These are phyloP conservation scores for Periophthalmus magnuspinnatus DNA, from an alignment of 2,797 vertebrate species.

Conservation along the genomic window DNA sequence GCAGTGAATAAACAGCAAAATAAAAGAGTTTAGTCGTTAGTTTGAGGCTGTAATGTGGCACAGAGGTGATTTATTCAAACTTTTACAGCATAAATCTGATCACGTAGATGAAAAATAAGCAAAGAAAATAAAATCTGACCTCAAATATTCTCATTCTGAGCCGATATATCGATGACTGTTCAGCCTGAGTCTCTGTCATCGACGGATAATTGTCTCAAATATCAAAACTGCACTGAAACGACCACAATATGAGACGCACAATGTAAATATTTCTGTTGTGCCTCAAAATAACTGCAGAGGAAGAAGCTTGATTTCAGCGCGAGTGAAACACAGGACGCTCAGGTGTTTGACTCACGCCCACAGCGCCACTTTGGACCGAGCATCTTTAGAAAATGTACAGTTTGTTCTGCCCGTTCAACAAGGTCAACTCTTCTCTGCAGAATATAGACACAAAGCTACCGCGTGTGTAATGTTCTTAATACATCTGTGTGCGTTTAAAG, in stretches of 20 bases:
- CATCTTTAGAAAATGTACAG: constrained; percentile 23
- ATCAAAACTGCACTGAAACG: constrained; percentile 2
- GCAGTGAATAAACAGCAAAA: too few species aligned
- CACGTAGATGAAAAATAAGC: too few species aligned
- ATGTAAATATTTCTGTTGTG: constrained; percentile 29
- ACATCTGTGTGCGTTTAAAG: not conserved
- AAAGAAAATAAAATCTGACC: too few species aligned
- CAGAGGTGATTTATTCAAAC: too few species aligned
- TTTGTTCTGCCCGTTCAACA: constrained; percentile 23
- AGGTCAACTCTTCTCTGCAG: constrained; percentile 23
- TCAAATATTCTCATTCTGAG: too few species aligned
- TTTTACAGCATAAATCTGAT: too few species aligned
- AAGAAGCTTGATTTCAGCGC: constrained; percentile 21
- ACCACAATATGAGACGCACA: constrained; percentile 30
- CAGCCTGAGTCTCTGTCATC: too few species aligned
- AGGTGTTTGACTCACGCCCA: constrained; percentile 35
- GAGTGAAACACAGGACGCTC: constrained; percentile 24
- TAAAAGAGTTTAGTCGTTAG: too few species aligned
- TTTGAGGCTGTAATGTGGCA: too few species aligned
- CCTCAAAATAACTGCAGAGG: constrained; percentile 26
- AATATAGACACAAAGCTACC: constrained; percentile 28
- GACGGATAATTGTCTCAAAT: constrained; percentile 1
- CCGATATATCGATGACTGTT: not conserved
- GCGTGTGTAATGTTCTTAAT: not conserved
- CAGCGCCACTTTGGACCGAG: constrained; percentile 40